phyloP scores from a whole-genome alignment of 2,888 invertebrate genomes.

The Notodonta dromedarius region DNA sequence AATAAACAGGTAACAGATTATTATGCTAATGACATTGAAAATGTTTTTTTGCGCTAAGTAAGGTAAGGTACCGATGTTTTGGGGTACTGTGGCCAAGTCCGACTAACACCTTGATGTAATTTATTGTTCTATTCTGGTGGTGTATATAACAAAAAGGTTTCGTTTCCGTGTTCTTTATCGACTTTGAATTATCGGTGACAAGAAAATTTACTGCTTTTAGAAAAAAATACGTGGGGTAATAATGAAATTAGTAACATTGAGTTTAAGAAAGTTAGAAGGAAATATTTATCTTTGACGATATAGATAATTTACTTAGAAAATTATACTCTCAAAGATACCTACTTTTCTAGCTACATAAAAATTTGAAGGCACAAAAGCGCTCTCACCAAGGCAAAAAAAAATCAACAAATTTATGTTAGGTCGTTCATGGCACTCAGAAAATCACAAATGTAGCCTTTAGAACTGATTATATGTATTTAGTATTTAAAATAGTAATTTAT shows the following conservation, averaged over 20 bases:
- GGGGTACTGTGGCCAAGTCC: slow-evolving; percentile 76
- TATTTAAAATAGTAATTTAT: too few species aligned
- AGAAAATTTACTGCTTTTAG: slow-evolving; percentile 63
- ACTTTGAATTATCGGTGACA: slow-evolving; percentile 72
- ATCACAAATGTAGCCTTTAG: too few species aligned
- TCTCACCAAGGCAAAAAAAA: too few species aligned
- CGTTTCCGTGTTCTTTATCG: slow-evolving; percentile 81
- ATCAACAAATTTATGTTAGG: too few species aligned
- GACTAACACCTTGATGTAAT: slow-evolving; percentile 79
- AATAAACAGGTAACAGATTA: slow-evolving; percentile 78
- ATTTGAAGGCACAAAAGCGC: too few species aligned
- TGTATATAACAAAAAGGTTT: slow-evolving; percentile 74
- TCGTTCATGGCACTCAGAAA: too few species aligned
- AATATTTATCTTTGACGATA: slow-evolving; percentile 14
- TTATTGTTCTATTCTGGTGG: slow-evolving; percentile 74
- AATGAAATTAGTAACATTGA: slow-evolving; percentile 12
- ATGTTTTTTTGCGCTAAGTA: slow-evolving; percentile 59
- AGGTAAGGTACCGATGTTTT: slow-evolving; percentile 64
- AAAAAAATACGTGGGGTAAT: slow-evolving; percentile 24
- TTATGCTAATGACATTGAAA: slow-evolving; percentile 76
- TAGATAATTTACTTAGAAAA: not conserved
- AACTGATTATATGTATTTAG: too few species aligned
- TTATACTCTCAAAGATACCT: too few species aligned
- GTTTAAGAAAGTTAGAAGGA: slow-evolving; percentile 26
- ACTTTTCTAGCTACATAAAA: too few species aligned